Conservation (phyloP, 1,140 invertebrate species). For the Drosophila lowei region DNA sequence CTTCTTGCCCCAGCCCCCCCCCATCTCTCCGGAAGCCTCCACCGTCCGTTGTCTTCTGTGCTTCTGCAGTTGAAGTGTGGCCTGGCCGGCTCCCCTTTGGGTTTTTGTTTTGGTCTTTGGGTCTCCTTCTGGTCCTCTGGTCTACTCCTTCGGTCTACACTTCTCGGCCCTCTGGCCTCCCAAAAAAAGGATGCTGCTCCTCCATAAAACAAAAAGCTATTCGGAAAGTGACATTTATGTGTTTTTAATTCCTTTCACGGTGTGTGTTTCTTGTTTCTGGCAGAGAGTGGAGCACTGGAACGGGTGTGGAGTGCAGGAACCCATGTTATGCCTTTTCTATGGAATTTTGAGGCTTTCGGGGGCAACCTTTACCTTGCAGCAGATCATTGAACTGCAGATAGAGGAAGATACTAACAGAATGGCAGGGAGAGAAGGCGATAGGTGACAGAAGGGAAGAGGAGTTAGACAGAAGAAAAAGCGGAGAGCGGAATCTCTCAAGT, state of each 20-base stretch:
- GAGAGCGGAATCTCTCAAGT: neutral
- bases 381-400: constrained; percentile 62
- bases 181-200: constrained; percentile 60
- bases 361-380: constrained; percentile 61
- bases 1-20: too few relatives aligned
- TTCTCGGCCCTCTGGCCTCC: neutral
- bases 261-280: constrained; percentile 15
- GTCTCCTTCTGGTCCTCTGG: neutral
- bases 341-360: constrained; percentile 59
- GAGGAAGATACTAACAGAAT: too few relatives aligned
- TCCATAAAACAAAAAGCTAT: constrained; percentile 79
- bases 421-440: too few relatives aligned
- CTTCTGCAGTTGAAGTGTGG: constrained; percentile 60
- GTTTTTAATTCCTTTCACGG: constrained; percentile 72
- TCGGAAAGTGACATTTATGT: constrained; percentile 77
- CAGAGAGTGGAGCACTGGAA: neutral
- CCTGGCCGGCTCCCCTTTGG: constrained; percentile 41
- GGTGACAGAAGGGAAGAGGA: too few relatives aligned
- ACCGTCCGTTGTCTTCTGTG: neutral
- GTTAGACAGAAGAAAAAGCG: too few relatives aligned
- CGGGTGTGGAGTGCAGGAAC: neutral
- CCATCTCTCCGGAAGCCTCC: neutral
- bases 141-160: constrained; percentile 6
- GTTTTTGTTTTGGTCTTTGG: constrained; percentile 46
- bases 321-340: constrained; percentile 54